A percentile compares a stretch with the other conserved stretches of the same genome.
These are phyloP conservation scores for Potamarius usumacintae DNA, from an alignment of 2,113 vertebrate genomes.

Conservation along the genomic window DNA sequence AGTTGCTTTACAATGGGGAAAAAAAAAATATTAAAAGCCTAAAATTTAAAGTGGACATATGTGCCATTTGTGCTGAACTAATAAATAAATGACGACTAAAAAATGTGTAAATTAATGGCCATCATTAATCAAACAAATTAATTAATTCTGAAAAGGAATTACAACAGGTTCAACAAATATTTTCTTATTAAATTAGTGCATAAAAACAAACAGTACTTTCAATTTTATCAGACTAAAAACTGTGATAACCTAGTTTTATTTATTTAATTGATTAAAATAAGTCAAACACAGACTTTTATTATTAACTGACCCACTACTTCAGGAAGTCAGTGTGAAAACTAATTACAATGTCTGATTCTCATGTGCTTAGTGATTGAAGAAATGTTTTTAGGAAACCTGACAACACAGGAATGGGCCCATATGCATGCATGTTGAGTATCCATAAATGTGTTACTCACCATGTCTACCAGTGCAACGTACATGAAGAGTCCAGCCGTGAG, in stretches of 20 bases:
- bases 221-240: background rate
- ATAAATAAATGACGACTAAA: background rate
- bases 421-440: background rate
- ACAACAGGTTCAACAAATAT: background rate
- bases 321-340: background rate
- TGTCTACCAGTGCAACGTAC: conserved; percentile 97
- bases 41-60: background rate
- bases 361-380: background rate
- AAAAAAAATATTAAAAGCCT: background rate
- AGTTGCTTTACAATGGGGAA: background rate
- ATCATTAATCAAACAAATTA: background rate
- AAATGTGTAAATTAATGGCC: background rate
- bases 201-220: background rate
- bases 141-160: background rate
- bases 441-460: conserved; percentile 79
- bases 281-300: background rate
- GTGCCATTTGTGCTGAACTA: background rate
- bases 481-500: conserved; percentile 95
- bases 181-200: background rate
- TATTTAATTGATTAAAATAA: background rate
- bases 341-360: background rate
- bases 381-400: background rate
- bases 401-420: background rate
- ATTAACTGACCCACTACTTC: background rate
- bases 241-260: background rate